phyloP scores from a whole-genome alignment of 2,113 vertebrate species.

The Origma solitaria region DNA sequence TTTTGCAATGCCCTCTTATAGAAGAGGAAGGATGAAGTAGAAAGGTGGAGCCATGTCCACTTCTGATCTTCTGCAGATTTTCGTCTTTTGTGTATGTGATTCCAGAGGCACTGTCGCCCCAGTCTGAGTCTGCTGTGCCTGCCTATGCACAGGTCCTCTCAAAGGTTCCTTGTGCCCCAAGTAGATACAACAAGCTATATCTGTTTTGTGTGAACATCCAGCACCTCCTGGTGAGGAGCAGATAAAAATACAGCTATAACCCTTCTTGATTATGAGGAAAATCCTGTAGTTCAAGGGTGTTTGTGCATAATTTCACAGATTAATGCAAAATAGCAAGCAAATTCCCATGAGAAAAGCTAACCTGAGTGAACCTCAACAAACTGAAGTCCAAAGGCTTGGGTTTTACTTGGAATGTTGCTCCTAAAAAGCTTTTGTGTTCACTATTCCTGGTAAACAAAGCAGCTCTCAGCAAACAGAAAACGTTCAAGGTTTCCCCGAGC shows the following conservation, averaged over 20 bases:
- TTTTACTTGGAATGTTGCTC: not conserved
- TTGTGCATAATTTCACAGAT: not conserved
- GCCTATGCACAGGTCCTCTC: not conserved
- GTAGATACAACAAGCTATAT: not conserved
- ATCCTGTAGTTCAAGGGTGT: fast-evolving
- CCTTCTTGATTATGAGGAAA: not conserved
- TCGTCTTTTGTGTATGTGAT: not conserved
- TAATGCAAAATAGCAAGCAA: not conserved
- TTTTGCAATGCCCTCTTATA: not conserved
- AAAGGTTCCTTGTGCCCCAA: not conserved
- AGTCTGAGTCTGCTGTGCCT: not conserved
- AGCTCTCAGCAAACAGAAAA: not conserved
- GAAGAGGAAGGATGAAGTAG: not conserved
- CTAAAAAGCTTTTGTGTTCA: not conserved
- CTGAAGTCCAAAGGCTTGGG: not conserved
- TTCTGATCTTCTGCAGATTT: not conserved
- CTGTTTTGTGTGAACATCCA: not conserved
- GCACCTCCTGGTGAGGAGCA: not conserved
- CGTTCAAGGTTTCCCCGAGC: not conserved
- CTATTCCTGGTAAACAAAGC: not conserved
- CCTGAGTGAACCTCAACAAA: not conserved
- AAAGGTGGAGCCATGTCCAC: not conserved
- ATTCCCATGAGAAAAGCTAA: not conserved
- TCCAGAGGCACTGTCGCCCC: not conserved
- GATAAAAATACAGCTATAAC: not conserved